Base-by-base conservation (phyloP, 2,797 vertebrate species). In the Hozukius guyotensis region DNA sequence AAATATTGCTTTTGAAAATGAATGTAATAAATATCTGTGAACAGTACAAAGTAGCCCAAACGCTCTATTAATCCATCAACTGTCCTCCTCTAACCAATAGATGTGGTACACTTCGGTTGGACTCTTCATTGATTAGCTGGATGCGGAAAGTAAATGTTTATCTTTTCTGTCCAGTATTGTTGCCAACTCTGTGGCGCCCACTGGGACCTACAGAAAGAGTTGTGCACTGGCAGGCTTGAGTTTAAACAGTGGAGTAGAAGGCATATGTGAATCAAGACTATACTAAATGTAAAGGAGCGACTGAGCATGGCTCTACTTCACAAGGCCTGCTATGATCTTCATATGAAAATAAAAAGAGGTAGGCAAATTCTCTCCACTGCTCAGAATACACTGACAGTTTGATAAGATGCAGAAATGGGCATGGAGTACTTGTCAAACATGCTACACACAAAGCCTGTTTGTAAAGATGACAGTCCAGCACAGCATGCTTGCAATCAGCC, bases 301-400 rank as follows among this genome's bases (percentile, higher is more conserved):
- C 75, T 52, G 88, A 83, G 84, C 61, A 78, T 46, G 79, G 64
- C 80, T 85, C 78, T 53, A 63, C 77, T 90, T 77, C 71, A 86
- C 82, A 92, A 89, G 87, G 89, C 87, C 82, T 62, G 77, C 75
- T 82, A 81, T 89, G 85, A 90, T 76, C 74, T 60, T 88, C 64
- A 11, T 89, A 81, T 65, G 84, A 90, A 87, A 91, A 89, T 86
- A 90, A 91, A 89, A 89, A 86, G 88, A 93, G 90, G 91, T 92
- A 92, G 93, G 89, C 86, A 83, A 85, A 86, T 81, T 88, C 75
- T 88, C 84, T 86, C 75, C 81, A 62, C 74, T 69, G 82, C 77
- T 89, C 82, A 63, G 78, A 67, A 67, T 68, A 76, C 7, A 85
- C 63, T 6, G 79, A 71, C 75, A 68, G 61, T 77, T 81, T 49